Base-by-base conservation (phyloP, 2,113 vertebrate genomes). In the Eptesicus fuscus region DNA sequence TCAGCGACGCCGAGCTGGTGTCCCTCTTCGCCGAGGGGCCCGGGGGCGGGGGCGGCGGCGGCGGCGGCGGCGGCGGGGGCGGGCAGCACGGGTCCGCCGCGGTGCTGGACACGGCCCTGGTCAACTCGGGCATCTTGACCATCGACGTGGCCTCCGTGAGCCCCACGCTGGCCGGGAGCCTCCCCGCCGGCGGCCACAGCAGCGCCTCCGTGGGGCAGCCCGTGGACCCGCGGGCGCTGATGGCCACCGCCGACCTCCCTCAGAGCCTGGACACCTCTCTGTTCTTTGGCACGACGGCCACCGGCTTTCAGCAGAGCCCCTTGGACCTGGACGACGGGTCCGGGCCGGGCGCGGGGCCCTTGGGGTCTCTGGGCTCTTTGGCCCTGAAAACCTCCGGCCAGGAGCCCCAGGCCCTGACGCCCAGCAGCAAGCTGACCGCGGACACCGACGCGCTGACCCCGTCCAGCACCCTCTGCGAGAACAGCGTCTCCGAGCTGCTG, bases 81-180 rank as follows among this genome's bases (percentile, higher is more conserved):
- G 47, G 47, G 11, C 47, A 47, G 47, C 47, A 97, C 51, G 77
- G 95, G 5, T 98, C 98, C 2, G 98, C 98, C n/a, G 98, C 99
- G 69, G 97, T 99, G 12, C 97, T 99, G 95, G 99, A 99, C 97
- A 98, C 99, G 59, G 98, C 99, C 0, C 89, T 99, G 51, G 99
- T 99, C 89, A 99, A 98, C 97, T 99, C 99, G 1, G 99, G 99
- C 40, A 99, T 99, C 78, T 98, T 99, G 92, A 99, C 99, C 0
- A 99, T 99, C 0, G 99, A 99, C 44, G 99, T 99, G 0, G 98
- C 99, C 51, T 99, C 99, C 0, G 99, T 99, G n/a, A 98, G 99
- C 51, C 98, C 99, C 0, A 97, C 99, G 0, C 98, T 99, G 0
- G 98, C 98, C 3, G 98, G 98, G 30, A 98, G 86, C 77, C 91